Evolutionary conservation across 2,113 vertebrate species (phyloP).

Genomic region (Corythornis madagascariensis): DNA sequence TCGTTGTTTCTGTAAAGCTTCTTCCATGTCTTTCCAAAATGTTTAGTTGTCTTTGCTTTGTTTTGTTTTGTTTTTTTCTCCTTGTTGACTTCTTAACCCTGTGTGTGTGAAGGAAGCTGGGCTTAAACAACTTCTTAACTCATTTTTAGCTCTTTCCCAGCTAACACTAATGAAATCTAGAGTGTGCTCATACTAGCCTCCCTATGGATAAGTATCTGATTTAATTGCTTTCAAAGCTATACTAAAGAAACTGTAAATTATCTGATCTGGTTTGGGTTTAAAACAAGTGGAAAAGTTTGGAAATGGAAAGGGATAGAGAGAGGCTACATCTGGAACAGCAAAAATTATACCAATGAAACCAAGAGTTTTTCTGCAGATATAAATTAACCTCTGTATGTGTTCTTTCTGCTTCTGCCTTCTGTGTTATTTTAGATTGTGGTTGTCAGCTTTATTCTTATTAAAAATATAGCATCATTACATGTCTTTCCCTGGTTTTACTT

Average conservation of each 20-base stretch:
- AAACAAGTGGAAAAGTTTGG: neutral
- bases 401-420: neutral
- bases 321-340: neutral
- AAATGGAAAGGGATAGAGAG: neutral
- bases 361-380: neutral
- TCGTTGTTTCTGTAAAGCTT: neutral
- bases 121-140: neutral
- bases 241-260: neutral
- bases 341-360: rapidly evolving
- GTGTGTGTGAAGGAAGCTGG: rapidly evolving
- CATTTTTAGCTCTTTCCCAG: neutral
- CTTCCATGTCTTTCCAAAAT: neutral
- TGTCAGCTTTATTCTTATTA: conserved; percentile 9
- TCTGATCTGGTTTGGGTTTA: neutral
- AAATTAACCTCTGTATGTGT: neutral
- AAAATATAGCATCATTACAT: neutral
- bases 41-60: neutral
- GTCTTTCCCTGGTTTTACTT: neutral
- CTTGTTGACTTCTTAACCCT: neutral
- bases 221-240: neutral
- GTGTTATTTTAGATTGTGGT: neutral
- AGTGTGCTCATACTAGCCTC: neutral
- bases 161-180: neutral
- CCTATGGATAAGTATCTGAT: neutral
- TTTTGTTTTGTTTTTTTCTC: neutral